phyloP scores from a whole-genome alignment of 2,113 vertebrate genomes.

The Gavia stellata region DNA sequence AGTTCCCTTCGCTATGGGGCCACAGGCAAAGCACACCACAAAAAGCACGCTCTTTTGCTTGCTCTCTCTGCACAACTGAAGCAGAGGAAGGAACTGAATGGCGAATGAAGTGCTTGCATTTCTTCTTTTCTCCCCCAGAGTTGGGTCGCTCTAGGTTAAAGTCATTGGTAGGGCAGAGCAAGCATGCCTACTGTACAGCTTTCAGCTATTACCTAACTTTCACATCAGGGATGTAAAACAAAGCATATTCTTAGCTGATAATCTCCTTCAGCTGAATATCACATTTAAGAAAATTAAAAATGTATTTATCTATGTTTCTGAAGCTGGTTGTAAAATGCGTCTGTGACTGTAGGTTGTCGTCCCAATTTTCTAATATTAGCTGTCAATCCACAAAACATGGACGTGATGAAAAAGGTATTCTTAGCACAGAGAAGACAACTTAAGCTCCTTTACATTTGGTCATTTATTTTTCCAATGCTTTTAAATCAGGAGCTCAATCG shows the following conservation, averaged over 20 bases:
- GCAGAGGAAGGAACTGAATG: background rate
- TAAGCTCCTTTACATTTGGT: background rate
- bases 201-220: background rate
- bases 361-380: background rate
- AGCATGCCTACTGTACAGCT: background rate
- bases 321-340: background rate
- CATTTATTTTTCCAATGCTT: background rate
- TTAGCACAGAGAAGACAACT: background rate
- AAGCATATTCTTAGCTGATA: background rate
- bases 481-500: background rate
- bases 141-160: background rate
- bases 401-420: background rate
- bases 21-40: background rate
- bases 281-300: constrained; percentile 4
- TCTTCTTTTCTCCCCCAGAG: background rate
- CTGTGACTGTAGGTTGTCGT: background rate
- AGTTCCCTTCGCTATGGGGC: background rate
- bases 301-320: background rate
- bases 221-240: background rate
- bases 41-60: background rate
- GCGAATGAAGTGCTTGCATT: background rate
- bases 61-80: background rate
- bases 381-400: background rate
- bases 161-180: background rate
- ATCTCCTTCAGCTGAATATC: background rate